phyloP scores from a whole-genome alignment of 2,797 vertebrate species.

The Alauda arvensis region DNA sequence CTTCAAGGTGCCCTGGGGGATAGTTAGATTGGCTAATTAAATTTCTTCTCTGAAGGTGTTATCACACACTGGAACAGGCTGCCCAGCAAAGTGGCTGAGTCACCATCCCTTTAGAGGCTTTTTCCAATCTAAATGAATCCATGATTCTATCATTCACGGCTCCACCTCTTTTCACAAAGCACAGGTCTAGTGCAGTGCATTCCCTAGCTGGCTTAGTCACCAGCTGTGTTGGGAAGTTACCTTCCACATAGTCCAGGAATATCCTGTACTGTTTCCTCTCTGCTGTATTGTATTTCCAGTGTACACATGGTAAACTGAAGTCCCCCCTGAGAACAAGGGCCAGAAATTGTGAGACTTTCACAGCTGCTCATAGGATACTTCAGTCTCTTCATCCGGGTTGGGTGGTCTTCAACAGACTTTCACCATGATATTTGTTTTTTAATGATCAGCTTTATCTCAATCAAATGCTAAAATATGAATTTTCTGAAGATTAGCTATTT shows the following conservation, averaged over 20 bases:
- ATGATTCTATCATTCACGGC: accelerated
- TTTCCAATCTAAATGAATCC: neutral
- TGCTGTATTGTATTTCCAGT: neutral
- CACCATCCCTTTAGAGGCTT: neutral
- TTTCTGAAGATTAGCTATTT: constrained; percentile 20
- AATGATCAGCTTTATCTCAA: constrained; percentile 6
- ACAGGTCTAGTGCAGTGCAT: neutral
- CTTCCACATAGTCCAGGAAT: neutral
- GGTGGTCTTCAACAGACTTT: neutral
- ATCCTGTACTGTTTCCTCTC: neutral
- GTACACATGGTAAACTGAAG: neutral
- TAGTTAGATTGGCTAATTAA: neutral
- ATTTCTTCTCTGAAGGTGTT: neutral
- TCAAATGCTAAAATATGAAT: constrained; percentile 22
- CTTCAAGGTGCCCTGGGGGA: neutral
- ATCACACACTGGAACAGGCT: neutral
- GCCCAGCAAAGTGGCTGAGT: neutral
- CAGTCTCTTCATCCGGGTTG: neutral
- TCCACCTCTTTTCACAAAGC: neutral
- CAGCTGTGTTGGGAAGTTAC: neutral
- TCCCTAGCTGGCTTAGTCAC: neutral
- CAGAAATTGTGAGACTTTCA: neutral
- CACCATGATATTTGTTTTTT: neutral
- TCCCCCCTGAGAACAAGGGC: neutral
- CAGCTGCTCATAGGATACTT: neutral